Evolutionary conservation across 2,113 vertebrate species (phyloP), one percentile per base, ranked within the genome.

Genomic region (Atractosteus spatula): DNA sequence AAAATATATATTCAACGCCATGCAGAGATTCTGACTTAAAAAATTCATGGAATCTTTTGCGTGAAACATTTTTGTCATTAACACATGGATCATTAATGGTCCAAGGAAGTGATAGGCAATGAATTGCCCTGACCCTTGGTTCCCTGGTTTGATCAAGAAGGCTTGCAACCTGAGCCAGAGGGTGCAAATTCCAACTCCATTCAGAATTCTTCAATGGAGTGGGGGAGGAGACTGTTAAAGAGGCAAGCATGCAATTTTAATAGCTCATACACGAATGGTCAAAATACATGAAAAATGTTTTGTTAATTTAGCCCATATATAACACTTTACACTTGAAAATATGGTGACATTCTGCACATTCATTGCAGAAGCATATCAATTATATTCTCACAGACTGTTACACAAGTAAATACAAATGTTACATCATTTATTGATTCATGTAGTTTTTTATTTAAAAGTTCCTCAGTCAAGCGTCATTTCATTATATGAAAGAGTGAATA

Each of bases 131-230:
- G 84, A 85, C 85, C 84, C 80, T 66, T 69, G 74, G 78, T 85
- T 82, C 80, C 86, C 87, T 41, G 77, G 55, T 67, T 76, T 75
- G 83, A 81, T 79, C 84, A 91, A 85, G 85, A 80, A 80, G 84
- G 81, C 76, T 86, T 89, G 91, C 89, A 93, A 90, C 89, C 91
- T 81, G 89, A 92, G 84, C 85, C 80, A 78, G 83, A 80, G 78
- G 84, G 80, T 70, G 71, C 86, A 81, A 83, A 89, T 89, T 90
- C 88, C 86, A 47, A 86, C 77, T 78, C 80, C 76, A 88, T 83
- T 86, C 84, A 87, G 78, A 85, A 83, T 81, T 77, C 81, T 83
- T 84, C 68, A 86, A 79, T 85, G 76, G 82, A 69, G 62, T 70
- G 72, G 78, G 81, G 80, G 79, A 80, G 79, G 75, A 81, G 80